Evolutionary conservation across 1,140 invertebrate species (phyloP), one percentile per base, ranked within the genome.

Genomic region (Phymastichus coffea): DNA sequence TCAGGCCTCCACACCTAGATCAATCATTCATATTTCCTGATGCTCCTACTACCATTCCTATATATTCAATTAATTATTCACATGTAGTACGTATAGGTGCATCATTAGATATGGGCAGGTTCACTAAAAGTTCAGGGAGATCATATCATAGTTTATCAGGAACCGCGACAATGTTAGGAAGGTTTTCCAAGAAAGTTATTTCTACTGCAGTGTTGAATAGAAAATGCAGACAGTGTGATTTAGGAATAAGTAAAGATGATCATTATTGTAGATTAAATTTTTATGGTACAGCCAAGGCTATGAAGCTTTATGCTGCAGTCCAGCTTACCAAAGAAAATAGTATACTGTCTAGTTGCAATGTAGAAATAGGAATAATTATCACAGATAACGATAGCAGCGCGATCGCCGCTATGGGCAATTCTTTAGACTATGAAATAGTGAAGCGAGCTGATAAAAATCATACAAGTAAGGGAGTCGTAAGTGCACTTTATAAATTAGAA

Each of bases 71-170:
- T n/a, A n/a, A n/a, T n/a, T n/a, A n/a, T n/a, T n/a, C n/a, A 9
- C 0, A 43, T 17, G 33, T 25, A 22, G 64, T 66, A 12, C 53
- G 57, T 19, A 37, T 66, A 20, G 65, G 61, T 33, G 62, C 23
- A 14, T 66, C 64, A 3, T 64, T 64, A 37, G 62, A 68, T 20
- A 63, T 56, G 44, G 61, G 66, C 4, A 64, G 62, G 61, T 49
- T 57, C 15, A 68, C 62, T 15, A 55, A 62, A 56, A 60, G 60
- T 19, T 63, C 52, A 1, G 64, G 63, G 14, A 56, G 55, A 52
- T 59, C 61, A n/a, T 68, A 63, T 19, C 62, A 68, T 41, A 66
- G 62, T 55, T n/a, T n/a, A n/a, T 63, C 54, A 20, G 66, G 64
- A 1, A 56, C 60, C n/a, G 59, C 58, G 33, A 53, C 64, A 26